phyloP scores from a whole-genome alignment of 2,888 invertebrate genomes.

The Lydus trimaculatus region DNA sequence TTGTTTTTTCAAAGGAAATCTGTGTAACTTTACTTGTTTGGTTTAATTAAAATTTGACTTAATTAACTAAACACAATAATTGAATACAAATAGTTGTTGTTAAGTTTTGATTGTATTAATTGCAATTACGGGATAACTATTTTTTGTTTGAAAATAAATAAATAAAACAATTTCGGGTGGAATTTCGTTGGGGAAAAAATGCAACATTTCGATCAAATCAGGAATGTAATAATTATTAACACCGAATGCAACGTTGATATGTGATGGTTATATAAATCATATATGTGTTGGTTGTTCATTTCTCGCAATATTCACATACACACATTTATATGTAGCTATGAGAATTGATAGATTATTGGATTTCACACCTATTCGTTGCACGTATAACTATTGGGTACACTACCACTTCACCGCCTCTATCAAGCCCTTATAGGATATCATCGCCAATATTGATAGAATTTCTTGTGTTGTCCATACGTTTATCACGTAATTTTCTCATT shows the following conservation, averaged over 20 bases:
- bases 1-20: no score
- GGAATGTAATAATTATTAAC: not conserved
- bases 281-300: slow-evolving; percentile 1
- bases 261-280: not conserved
- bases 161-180: not conserved
- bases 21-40: no score
- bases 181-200: not conserved
- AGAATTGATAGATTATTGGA: not conserved
- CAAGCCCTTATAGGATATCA: not conserved
- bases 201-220: not conserved
- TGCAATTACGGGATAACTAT: no score
- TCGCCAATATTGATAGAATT: not conserved
- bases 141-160: no score
- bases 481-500: not conserved
- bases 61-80: not conserved
- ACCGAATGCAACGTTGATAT: not conserved
- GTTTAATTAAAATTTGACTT: not conserved
- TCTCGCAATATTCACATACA: not conserved
- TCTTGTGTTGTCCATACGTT: not conserved
- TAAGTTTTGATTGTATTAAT: no score
- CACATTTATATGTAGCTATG: not conserved
- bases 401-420: not conserved
- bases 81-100: not conserved
- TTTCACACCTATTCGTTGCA: not conserved
- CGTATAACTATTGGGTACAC: not conserved